Percentiles rank a stretch among this genome's conserved stretches.
Conservation (phyloP, 2,113 vertebrate species). For the Salminus brasiliensis region DNA sequence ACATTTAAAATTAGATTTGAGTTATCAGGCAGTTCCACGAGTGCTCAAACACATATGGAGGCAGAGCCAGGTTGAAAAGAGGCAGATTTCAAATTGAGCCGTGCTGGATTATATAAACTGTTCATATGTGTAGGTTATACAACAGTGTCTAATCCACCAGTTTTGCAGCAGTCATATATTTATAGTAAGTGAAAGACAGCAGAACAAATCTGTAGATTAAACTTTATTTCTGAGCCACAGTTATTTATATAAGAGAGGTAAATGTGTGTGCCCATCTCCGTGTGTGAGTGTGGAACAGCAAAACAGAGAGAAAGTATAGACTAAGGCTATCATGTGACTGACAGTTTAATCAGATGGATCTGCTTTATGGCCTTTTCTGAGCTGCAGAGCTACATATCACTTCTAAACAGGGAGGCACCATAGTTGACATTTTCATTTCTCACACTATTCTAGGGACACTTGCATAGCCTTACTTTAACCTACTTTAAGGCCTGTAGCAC, state of each 20-base stretch:
- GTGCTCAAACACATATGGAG: slow-evolving; percentile 16
- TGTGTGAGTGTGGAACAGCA: background rate
- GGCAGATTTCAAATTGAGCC: background rate
- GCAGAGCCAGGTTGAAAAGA: slow-evolving; percentile 15
- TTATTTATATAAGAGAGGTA: slow-evolving; percentile 1
- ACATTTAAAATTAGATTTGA: slow-evolving; percentile 28
- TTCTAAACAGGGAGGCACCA: slow-evolving; percentile 13
- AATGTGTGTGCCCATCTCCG: background rate
- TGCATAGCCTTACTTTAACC: slow-evolving; percentile 30
- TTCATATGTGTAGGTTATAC: slow-evolving; percentile 7
- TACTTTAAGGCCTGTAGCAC: background rate
- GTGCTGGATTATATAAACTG: slow-evolving; percentile 9
- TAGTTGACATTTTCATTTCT: slow-evolving; percentile 60
- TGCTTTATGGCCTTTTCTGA: slow-evolving; percentile 38
- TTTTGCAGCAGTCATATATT: background rate
- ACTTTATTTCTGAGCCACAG: slow-evolving; percentile 24
- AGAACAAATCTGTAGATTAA: background rate
- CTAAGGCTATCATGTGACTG: slow-evolving; percentile 64
- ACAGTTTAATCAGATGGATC: slow-evolving; percentile 69
- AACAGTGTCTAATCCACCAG: background rate
- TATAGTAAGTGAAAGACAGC: background rate
- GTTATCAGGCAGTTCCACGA: slow-evolving; percentile 17
- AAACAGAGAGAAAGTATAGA: slow-evolving; percentile 12
- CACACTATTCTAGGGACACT: slow-evolving; percentile 24
- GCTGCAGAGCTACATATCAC: slow-evolving; percentile 46